Evolutionary conservation across 2,888 invertebrate species (phyloP), one percentile per base, ranked within the genome.

Genomic region (Ametastegia equiseti): DNA sequence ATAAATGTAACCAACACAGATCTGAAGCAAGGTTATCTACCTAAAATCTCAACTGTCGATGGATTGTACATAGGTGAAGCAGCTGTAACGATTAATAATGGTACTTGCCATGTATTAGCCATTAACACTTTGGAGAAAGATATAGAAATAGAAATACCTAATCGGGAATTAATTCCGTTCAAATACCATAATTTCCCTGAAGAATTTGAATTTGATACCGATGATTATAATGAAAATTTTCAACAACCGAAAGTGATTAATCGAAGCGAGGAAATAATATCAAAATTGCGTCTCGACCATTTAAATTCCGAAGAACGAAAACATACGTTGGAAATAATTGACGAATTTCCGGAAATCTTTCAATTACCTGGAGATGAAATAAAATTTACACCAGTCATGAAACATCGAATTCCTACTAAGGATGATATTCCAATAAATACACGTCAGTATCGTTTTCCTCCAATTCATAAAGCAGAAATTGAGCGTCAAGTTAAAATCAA

Each of bases 41-140:
- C 80, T 3, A n/a, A 27, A 45, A 54, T 81, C 5, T 15, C 9
- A 4, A 80, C 73, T 6, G 30, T 23, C 0, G 80, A 80, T 6
- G 33, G 67, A 15, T n/a, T 82, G 11, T 82, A 73, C 42, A 67
- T 80, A 36, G 82, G 81, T 36, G 79, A 82, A 15, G 79, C 80
- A 7, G 27, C 80, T 13, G 82, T 82, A 1, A 75, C 63, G 5
- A 80, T 77, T 33, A 23, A 75, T 9, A 36, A 81, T 1, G 19
- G 73, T 2, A 39, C 45, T 2, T 82, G 83, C 15, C 65, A 50
- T 30, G 80, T 81, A 7, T 57, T 82, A 39, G 82, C 83, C 0
- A 78, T 84, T 6, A 82, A 83, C n/a, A 45, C 82, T 0, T 65
- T 63, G 0, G 57, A 81, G 4, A 15, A 80, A 42, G 78, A 82